These are phyloP conservation scores for Yoshiicerus persimilis DNA, from an alignment of 1,140 invertebrate genomes.

Conservation along the genomic window DNA sequence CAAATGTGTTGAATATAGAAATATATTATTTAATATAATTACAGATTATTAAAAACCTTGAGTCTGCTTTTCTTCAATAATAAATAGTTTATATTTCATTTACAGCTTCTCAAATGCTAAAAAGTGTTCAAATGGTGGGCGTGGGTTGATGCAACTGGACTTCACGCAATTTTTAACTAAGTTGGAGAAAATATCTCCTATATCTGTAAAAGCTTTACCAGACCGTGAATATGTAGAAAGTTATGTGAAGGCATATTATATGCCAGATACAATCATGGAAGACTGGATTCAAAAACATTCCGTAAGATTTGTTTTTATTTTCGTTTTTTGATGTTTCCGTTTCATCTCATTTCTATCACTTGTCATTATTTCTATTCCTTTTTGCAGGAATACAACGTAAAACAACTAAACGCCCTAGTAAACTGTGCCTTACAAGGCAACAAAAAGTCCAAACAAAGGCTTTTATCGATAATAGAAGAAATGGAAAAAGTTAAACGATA, in stretches of 20 bases:
- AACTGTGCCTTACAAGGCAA: constrained; percentile 83
- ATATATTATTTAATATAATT: too few species aligned
- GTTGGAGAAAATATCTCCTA: constrained; percentile 78
- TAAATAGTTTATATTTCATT: constrained; percentile 32
- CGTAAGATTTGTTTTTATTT: constrained; percentile 55
- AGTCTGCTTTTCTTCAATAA: too few species aligned
- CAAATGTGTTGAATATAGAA: not conserved
- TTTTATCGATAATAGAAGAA: constrained; percentile 73
- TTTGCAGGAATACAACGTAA: constrained; percentile 79
- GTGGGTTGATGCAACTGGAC: constrained; percentile 96
- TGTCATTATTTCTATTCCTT: constrained; percentile 39
- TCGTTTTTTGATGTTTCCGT: not conserved
- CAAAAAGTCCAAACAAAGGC: constrained; percentile 78
- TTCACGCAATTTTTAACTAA: constrained; percentile 93
- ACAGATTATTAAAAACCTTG: too few species aligned
- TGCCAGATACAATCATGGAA: constrained; percentile 83
- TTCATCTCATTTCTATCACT: not conserved
- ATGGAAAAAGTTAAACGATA: constrained; percentile 50
- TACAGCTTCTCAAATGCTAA: constrained; percentile 80
- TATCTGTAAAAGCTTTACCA: constrained; percentile 73
- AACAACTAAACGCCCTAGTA: constrained; percentile 81
- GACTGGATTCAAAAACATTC: constrained; percentile 82
- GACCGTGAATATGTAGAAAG: constrained; percentile 87
- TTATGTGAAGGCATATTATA: constrained; percentile 74
- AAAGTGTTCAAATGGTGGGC: constrained; percentile 93